Conservation (phyloP, 2,797 vertebrate species). For the Pseudochromis fuscus region DNA sequence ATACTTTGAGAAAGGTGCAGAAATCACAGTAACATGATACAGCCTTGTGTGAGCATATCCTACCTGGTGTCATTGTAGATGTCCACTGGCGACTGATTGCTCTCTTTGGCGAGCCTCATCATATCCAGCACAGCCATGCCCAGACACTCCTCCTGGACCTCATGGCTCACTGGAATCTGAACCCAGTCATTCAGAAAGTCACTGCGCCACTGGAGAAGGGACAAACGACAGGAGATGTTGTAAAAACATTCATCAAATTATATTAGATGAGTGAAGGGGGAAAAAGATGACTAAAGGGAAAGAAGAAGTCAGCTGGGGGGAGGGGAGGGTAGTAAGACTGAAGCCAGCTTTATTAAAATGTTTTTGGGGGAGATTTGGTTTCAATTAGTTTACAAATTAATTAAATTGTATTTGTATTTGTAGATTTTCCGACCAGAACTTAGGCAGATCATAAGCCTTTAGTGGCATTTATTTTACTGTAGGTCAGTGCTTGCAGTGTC, state of each 20-base stretch:
- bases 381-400: too few relatives aligned
- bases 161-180: constrained; percentile 89
- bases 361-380: too few relatives aligned
- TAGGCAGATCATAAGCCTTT: too few relatives aligned
- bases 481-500: neutral
- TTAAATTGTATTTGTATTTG: too few relatives aligned
- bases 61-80: constrained; percentile 94
- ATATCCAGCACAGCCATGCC: constrained; percentile 98
- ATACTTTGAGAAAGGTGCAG: too few relatives aligned
- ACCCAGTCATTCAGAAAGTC: constrained; percentile 92
- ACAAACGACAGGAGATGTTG: neutral
- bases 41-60: neutral
- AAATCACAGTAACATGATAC: neutral
- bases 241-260: neutral
- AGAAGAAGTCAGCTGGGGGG: neutral
- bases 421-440: too few relatives aligned
- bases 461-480: too few relatives aligned
- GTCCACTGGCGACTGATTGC: constrained; percentile 88
- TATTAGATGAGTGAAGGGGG: neutral
- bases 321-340: neutral
- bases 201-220: constrained; percentile 88
- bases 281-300: neutral
- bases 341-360: too few relatives aligned
- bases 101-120: constrained; percentile 96
- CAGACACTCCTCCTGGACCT: constrained; percentile 96